phyloP scores from a whole-genome alignment of 92 coral and sea anemone genomes.

The Chrysogorgia sp. region DNA sequence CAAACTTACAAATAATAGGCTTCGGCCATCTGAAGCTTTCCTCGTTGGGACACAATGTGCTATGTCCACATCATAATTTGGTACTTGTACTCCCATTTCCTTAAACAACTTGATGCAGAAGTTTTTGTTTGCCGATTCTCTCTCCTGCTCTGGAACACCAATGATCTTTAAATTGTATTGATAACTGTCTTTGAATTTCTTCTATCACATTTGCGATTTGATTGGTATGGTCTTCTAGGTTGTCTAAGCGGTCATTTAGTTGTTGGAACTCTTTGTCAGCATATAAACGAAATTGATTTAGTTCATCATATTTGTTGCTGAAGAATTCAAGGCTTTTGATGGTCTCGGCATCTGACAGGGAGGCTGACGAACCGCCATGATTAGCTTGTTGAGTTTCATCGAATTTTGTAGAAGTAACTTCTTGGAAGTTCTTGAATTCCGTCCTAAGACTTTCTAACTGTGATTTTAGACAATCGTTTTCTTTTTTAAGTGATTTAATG shows the following conservation, averaged over 20 bases:
- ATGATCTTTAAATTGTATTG: slow-evolving; percentile 37
- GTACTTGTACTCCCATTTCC: slow-evolving; percentile 36
- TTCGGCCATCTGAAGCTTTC: slow-evolving; percentile 10
- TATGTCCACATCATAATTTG: slow-evolving; percentile 38
- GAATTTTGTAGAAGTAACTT: neutral
- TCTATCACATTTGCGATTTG: slow-evolving; percentile 20
- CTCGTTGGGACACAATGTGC: slow-evolving; percentile 43
- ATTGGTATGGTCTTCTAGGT: slow-evolving; percentile 6
- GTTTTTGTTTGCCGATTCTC: slow-evolving; percentile 36
- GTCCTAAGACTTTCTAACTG: slow-evolving; percentile 23
- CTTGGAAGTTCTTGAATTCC: slow-evolving; percentile 35
- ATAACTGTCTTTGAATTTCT: slow-evolving; percentile 31
- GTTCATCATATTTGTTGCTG: slow-evolving; percentile 26
- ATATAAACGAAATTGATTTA: slow-evolving; percentile 26
- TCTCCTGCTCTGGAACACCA: slow-evolving; percentile 46
- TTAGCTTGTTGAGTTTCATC: neutral
- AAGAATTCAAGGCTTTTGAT: slow-evolving; percentile 35
- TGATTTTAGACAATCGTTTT: too few relatives aligned
- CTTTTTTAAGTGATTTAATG: slow-evolving; percentile 25
- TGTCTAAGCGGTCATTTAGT: slow-evolving; percentile 2
- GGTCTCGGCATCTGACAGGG: slow-evolving; percentile 11
- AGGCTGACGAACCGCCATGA: neutral
- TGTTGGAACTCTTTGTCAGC: slow-evolving; percentile 19
- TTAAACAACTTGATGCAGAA: slow-evolving; percentile 37
- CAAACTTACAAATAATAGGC: slow-evolving; percentile 51